phyloP scores from a whole-genome alignment of 2,888 invertebrate species.

The Tribolium freemani region DNA sequence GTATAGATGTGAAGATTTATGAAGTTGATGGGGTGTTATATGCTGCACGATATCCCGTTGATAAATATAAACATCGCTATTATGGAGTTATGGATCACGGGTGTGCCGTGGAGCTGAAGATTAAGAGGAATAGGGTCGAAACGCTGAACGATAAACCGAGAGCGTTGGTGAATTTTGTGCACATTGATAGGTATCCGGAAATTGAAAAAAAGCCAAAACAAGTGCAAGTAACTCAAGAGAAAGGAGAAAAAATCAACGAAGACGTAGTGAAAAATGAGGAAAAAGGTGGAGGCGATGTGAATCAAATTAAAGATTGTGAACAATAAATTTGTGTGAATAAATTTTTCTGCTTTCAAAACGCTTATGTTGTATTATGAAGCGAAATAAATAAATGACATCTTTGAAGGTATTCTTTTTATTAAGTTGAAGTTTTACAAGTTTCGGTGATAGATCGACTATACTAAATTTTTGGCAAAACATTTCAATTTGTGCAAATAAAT shows the following conservation, averaged over 20 bases:
- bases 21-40: conserved; percentile 63
- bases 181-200: conserved; percentile 59
- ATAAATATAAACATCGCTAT: conserved; percentile 71
- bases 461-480: too few species aligned
- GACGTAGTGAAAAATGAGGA: too few species aligned
- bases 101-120: conserved; percentile 60
- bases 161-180: conserved; percentile 56
- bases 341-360: too few species aligned
- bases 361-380: too few species aligned
- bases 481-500: too few species aligned
- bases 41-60: conserved; percentile 66
- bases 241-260: neutral
- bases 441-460: too few species aligned
- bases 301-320: too few species aligned
- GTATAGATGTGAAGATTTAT: conserved; percentile 68
- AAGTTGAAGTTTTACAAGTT: too few species aligned
- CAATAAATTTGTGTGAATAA: too few species aligned
- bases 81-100: conserved; percentile 71
- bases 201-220: conserved; percentile 42
- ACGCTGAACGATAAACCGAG: conserved; percentile 54
- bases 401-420: too few species aligned
- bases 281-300: too few species aligned
- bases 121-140: conserved; percentile 59
- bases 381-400: too few species aligned
- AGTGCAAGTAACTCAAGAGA: neutral